These are phyloP conservation scores for Zootermopsis nevadensis DNA, from an alignment of 2,888 invertebrate species.

Conservation along the genomic window DNA sequence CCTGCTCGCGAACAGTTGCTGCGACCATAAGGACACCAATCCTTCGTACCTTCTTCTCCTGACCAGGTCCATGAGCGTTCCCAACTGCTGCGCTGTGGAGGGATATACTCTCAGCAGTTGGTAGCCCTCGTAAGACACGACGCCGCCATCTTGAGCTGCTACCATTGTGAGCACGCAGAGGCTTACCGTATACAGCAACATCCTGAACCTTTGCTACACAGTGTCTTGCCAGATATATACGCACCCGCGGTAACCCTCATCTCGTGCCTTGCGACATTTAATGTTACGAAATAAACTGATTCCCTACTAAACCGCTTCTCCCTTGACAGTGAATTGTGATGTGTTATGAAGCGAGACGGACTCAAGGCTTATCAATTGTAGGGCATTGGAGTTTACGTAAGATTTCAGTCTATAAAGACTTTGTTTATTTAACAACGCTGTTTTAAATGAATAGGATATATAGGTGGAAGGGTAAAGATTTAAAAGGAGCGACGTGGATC, in stretches of 20 bases:
- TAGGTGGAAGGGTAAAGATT: too few species aligned
- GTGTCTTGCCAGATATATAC: neutral
- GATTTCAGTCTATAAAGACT: too few species aligned
- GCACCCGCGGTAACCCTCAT: neutral
- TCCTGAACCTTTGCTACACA: neutral
- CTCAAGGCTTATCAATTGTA: too few species aligned
- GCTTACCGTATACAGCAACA: neutral
- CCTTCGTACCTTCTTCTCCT: neutral
- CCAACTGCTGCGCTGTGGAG: neutral
- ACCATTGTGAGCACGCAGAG: neutral
- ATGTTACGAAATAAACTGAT: neutral
- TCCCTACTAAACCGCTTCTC: neutral
- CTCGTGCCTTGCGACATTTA: neutral
- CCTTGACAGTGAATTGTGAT: slow-evolving; percentile 9
- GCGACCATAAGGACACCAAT: slow-evolving; percentile 29
- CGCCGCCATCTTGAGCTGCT: neutral
- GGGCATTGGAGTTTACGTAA: too few species aligned
- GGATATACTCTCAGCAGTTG: slow-evolving; percentile 34
- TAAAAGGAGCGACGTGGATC: too few species aligned
- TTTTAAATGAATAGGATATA: too few species aligned
- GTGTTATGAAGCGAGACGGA: neutral
- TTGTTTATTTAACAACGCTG: too few species aligned
- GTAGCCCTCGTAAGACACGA: slow-evolving; percentile 20
- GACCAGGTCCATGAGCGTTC: neutral
- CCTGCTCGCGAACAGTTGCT: slow-evolving; percentile 68